Evolutionary conservation across 2,797 vertebrate genomes (phyloP), one percentile per base, ranked within the genome.

Genomic region (Pachyuromys duprasi): DNA sequence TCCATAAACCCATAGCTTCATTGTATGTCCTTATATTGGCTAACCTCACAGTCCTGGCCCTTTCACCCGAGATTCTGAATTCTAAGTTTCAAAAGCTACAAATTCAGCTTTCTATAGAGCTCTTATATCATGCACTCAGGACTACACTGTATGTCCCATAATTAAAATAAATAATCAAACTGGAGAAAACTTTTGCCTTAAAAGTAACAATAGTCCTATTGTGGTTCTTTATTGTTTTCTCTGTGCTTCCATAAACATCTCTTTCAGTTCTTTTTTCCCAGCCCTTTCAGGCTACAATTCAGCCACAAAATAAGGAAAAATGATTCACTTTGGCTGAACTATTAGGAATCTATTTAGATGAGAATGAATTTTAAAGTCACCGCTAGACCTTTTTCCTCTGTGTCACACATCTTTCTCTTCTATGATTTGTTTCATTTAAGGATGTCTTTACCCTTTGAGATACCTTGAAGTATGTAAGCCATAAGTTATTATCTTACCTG

Each of bases 401-500:
- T 84, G 62, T 80, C 87, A 42, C 26, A n/a, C 89, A 17, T 36
- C 8, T 26, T 69, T 86, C 18, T 91, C 69, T 42, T 81, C 65
- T 55, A 26, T 91, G 57, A 87, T 82, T 39, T 89, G 90, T 94
- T 97, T 94, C 53, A 92, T 22, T 70, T 92, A 96, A 94, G 36
- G n/a, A 93, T 83, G 94, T 36, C 13, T 94, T 82, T 69, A 45
- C 55, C 55, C 69, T 95, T 94, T 89, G 67, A 90, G 83, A 96
- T 95, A 42, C 63, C 53, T 97, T 97, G 31, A 82, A 88, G 95
- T 87, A 62, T 36, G 96, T 83, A 96, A 97, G 88, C 74, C 92
- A 87, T 57, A 5, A 95, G 42, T 95, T 95, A 84, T 95, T 74
- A 49, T 95, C 98, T 98, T 98, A 98, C 98, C 98, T 99, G 97